Conservation (phyloP, 2,113 vertebrate genomes). For the Hypanus sabinus region DNA sequence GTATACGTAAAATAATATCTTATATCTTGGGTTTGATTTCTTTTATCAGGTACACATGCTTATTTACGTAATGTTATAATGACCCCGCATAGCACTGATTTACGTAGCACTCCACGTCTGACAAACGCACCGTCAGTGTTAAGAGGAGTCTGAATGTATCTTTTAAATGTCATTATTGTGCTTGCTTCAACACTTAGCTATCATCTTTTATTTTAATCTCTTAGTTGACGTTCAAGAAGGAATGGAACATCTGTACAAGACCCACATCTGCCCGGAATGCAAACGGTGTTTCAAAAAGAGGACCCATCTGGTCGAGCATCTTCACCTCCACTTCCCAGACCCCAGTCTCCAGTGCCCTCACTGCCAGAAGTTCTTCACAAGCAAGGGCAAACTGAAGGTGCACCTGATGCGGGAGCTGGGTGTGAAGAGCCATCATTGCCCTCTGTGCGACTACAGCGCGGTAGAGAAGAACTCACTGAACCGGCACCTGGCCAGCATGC, state of each 20-base stretch:
- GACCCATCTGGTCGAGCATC: constrained; percentile 83
- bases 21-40: too few relatives aligned
- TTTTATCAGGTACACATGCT: too few relatives aligned
- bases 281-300: constrained; percentile 92
- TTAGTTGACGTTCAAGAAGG: constrained; percentile 60
- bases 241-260: constrained; percentile 74
- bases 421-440: constrained; percentile 74
- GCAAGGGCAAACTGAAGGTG: constrained; percentile 86
- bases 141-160: too few relatives aligned
- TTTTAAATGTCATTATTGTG: too few relatives aligned
- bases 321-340: constrained; percentile 84
- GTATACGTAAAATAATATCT: too few relatives aligned
- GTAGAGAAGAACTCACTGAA: constrained; percentile 83
- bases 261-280: constrained; percentile 86
- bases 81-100: too few relatives aligned
- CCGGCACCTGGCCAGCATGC: constrained; percentile 79
- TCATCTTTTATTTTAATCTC: constrained; percentile 21
- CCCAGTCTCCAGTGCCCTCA: constrained; percentile 84
- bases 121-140: too few relatives aligned
- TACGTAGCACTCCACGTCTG: too few relatives aligned
- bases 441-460: constrained; percentile 76
- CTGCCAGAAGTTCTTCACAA: constrained; percentile 87
- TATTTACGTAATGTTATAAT: too few relatives aligned
- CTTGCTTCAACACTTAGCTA: too few relatives aligned
- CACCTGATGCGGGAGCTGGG: constrained; percentile 81